Evolutionary conservation across 2,113 vertebrate species (phyloP).

Genomic region (Peromyscus maniculatus): DNA sequence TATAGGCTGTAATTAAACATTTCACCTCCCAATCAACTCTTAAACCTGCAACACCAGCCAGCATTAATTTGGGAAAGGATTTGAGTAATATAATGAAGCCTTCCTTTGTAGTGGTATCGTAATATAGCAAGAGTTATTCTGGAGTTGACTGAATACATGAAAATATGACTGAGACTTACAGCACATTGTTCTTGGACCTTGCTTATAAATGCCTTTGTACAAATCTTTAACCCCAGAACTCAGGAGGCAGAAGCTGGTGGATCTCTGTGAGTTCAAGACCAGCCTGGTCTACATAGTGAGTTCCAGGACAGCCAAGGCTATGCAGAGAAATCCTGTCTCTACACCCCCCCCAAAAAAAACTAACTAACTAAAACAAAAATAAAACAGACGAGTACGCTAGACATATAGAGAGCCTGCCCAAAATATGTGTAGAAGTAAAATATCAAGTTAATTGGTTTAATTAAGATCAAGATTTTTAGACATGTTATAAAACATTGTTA

Average conservation of each 20-base stretch:
- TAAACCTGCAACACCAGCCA: not conserved
- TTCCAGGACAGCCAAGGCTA: not conserved
- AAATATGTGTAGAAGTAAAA: not conserved
- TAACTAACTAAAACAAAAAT: not conserved
- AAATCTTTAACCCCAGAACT: not conserved
- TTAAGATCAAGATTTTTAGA: not conserved
- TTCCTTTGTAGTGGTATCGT: not conserved
- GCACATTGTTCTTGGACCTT: not conserved
- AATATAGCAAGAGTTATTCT: not conserved
- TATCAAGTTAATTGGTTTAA: not conserved
- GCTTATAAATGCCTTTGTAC: not conserved
- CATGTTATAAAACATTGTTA: not conserved
- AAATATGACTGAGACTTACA: not conserved
- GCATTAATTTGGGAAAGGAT: not conserved
- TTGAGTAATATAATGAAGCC: not conserved
- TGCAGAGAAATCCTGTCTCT: not conserved
- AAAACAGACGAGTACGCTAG: not conserved
- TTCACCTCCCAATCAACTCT: not conserved
- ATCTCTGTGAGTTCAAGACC: not conserved
- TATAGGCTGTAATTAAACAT: not conserved
- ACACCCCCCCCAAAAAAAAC: not conserved
- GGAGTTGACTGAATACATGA: not conserved
- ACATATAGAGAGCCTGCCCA: not conserved
- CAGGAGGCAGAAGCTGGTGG: not conserved
- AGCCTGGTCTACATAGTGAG: not conserved